Evolutionary conservation across 2,113 vertebrate species (phyloP), one percentile per base, ranked within the genome.

Genomic region (Nycticebus coucang): DNA sequence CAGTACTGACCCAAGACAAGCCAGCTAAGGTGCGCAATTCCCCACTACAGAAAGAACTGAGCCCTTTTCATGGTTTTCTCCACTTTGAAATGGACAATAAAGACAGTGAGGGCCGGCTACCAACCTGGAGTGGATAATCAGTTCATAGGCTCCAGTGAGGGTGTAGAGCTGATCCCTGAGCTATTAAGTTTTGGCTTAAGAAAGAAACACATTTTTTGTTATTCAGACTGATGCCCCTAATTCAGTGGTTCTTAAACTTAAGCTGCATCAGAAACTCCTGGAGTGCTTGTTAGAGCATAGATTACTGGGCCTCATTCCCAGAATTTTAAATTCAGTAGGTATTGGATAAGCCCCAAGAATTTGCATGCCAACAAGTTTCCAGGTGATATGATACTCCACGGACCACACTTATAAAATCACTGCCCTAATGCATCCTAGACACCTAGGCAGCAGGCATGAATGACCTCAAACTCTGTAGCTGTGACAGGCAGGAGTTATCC

Each of bases 261-360:
- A 72, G 59, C 22, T 84, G 50, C 7, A 19, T 90, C 53, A 57
- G 37, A 90, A 90, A 64, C 21, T 78, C 15, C 60, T 30, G 35
- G 68, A 78, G 21, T 24, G 75, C 17, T 55, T 87, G 9, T 66
- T 82, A 64, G 53, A 83, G 35, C 26, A 24, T 4, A 81, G 37
- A 21, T 75, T 59, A 64, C 62, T 90, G 89, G 45, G 55, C 57
- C 69, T 69, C 3, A 6, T 69, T 78, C 33, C 77, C 69, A 87
- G 77, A 62, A 75, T 62, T 93, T 94, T 68, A 84, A 75, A 91
- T 78, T 64, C 45, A 80, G 59, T 45, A 93, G 59, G 45, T 94
- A 33, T 66, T 41, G 18, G 85, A 62, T 41, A 50, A 93, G 26
- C 68, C 68, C 68, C 74, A 30, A 22, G 11, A 87, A 55, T 74